Conservation (phyloP, 2,113 vertebrate species). For the Myodes glareolus region DNA sequence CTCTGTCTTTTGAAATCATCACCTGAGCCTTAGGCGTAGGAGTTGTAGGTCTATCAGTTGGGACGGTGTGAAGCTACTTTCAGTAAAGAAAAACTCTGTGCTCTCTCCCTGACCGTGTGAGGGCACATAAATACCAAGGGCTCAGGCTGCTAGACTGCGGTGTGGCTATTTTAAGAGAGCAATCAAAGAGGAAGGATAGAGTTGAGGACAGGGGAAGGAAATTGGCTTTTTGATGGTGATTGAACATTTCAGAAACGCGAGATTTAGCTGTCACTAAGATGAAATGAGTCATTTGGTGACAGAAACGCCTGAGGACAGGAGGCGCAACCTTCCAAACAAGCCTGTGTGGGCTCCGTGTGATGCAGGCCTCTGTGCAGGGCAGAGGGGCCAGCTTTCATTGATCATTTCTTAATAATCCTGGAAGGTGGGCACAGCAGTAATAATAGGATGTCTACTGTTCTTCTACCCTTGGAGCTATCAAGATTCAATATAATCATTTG, state of each 20-base stretch:
- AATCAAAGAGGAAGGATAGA: background rate
- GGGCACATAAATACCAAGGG: background rate
- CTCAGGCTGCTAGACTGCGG: background rate
- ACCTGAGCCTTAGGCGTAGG: too few relatives aligned
- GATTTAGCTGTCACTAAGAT: conserved; percentile 42
- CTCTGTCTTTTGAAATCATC: background rate
- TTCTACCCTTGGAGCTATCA: conserved; percentile 24
- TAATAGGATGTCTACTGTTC: background rate
- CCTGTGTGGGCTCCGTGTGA: conserved; percentile 23
- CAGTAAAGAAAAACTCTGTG: background rate
- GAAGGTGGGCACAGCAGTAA: background rate
- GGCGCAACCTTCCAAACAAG: background rate
- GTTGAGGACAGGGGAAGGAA: background rate
- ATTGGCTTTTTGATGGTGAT: conserved; percentile 20
- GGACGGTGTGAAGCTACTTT: background rate
- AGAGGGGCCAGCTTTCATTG: conserved; percentile 12
- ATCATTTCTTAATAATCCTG: background rate
- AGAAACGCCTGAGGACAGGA: conserved; percentile 24
- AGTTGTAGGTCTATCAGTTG: background rate
- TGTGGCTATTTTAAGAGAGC: background rate
- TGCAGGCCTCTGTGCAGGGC: background rate
- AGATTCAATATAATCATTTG: background rate
- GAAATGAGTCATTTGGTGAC: conserved; percentile 56
- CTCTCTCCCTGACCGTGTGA: background rate
- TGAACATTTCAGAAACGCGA: conserved; percentile 25